Conservation (phyloP, 2,113 vertebrate species). For the Nematolebias whitei region DNA sequence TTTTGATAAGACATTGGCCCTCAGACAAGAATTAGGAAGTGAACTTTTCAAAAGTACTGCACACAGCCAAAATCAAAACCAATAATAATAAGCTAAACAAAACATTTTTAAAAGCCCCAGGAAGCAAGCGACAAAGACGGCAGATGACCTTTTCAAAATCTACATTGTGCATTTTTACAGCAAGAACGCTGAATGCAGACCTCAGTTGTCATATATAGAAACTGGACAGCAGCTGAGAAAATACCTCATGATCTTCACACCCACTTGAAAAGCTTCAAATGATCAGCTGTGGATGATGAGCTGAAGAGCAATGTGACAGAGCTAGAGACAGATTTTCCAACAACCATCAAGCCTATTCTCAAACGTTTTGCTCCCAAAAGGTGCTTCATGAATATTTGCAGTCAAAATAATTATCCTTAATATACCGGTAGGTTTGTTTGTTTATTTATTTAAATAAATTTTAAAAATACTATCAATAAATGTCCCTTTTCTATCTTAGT, state of each 20-base stretch:
- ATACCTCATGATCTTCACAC: constrained; percentile 47
- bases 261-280: constrained; percentile 54
- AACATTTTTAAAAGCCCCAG: background rate
- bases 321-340: constrained; percentile 2
- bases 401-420: background rate
- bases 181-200: constrained; percentile 24
- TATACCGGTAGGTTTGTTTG: no score
- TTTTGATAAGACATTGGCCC: constrained; percentile 47
- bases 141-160: constrained; percentile 60
- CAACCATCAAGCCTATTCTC: background rate
- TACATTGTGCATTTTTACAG: constrained; percentile 49
- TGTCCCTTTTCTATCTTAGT: no score
- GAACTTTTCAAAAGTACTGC: constrained; percentile 34
- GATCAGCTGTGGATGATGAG: constrained; percentile 60
- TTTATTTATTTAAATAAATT: no score
- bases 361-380: background rate
- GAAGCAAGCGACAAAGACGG: constrained; percentile 7
- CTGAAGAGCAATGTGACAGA: constrained; percentile 21
- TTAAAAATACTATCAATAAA: no score
- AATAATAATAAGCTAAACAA: background rate
- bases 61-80: constrained; percentile 14
- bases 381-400: background rate
- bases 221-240: constrained; percentile 63
- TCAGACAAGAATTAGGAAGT: constrained; percentile 25
- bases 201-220: constrained; percentile 68